A percentile compares a stretch with the other conserved stretches of the same genome.
Evolutionary conservation across 2,113 vertebrate species (phyloP).

Genomic region (Setophaga kirtlandii): DNA sequence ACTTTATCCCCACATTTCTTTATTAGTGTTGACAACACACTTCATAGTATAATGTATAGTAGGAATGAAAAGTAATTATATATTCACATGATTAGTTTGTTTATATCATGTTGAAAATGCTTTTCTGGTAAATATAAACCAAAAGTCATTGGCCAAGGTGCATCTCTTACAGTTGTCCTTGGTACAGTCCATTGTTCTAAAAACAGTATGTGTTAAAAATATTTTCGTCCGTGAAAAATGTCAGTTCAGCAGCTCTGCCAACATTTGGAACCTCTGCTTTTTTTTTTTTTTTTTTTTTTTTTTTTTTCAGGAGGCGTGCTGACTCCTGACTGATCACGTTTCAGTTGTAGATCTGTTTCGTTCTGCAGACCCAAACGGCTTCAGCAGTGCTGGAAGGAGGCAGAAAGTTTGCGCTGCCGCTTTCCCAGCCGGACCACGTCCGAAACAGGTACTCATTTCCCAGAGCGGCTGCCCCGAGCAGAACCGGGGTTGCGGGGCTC

Average conservation of each 20-base stretch:
- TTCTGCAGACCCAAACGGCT: not conserved
- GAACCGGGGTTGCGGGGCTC: not conserved
- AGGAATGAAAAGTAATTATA: not conserved
- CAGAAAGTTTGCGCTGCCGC: conserved; percentile 14
- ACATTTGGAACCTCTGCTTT: not conserved
- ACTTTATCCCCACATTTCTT: not conserved
- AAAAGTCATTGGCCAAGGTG: conserved; percentile 26
- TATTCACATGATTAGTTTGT: conserved; percentile 17
- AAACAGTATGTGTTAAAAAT: conserved; percentile 52
- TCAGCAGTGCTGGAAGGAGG: not conserved
- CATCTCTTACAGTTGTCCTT: conserved; percentile 57
- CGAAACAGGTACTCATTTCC: not conserved
- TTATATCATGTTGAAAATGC: not conserved
- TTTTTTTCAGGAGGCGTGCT: not conserved
- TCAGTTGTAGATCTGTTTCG: not conserved
- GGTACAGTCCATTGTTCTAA: conserved; percentile 58
- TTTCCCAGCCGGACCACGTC: not conserved
- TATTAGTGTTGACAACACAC: not conserved
- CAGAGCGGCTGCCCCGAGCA: not conserved
- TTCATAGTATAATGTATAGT: not conserved
- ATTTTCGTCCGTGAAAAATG: conserved; percentile 42
- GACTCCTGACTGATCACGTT: not conserved
- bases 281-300: not conserved
- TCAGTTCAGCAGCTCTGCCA: conserved; percentile 36
- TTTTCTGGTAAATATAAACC: conserved; percentile 51